Base-by-base conservation (phyloP, 2,888 invertebrate genomes). In the Prosapia bicincta region DNA sequence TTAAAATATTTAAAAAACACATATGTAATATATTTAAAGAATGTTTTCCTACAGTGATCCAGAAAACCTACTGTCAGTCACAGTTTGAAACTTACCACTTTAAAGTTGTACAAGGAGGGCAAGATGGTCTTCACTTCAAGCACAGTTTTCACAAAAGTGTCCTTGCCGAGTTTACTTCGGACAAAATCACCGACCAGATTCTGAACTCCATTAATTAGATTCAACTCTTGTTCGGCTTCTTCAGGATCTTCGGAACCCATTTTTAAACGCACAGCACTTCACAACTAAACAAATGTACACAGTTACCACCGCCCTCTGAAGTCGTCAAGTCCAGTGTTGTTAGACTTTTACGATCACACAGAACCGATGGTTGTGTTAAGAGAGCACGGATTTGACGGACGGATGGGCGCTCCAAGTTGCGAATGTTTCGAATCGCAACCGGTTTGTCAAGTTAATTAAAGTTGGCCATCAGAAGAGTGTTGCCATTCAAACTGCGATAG, bases 71-170 rank as follows among this genome's bases (percentile, higher is more conserved):
- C 30, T n/a, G n/a, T n/a, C 3, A 38, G 3, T 7, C 13, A 13
- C 13, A 2, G 38, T 2, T 13, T 13, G 10, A 13, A 28, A 80
- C 80, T 79, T 69, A 81, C 81, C 78, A 80, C 79, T 80, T 81
- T 81, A 65, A 80, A 79, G 71, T 79, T 77, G 3, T 78, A 73
- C 15, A 81, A 76, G 3, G 79, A 78, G 10, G 81, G 81, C 15
- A 81, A 76, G 32, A 80, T 77, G 2, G 79, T 80, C 66, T 76
- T 77, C 26, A 79, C 72, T 72, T 77, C 79, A 9, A 76, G 67
- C 0, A 79, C 78, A n/a, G 79, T 79, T 73, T 79, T 80, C 67
- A 79, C 73, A 70, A 79, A 78, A 15, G 77, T 79, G 77, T 81
- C 81, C 32, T 78, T 68, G 13, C 69, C 67, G 30, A 80, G 71